Evolutionary conservation across 2,888 invertebrate species (phyloP), one percentile per base, ranked within the genome.

Genomic region (Metopia argyrocephala): DNA sequence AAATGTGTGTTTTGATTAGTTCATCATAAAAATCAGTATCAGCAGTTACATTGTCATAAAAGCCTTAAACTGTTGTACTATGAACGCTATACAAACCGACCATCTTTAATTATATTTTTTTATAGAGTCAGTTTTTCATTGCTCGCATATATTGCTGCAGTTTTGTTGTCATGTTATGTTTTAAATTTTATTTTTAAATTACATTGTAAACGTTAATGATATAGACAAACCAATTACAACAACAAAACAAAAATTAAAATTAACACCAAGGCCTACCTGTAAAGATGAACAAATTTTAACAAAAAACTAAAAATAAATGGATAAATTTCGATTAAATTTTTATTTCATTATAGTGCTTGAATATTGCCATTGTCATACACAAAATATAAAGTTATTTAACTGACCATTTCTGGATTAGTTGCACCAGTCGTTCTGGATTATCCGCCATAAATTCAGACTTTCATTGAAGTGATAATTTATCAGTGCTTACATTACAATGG

Each of bases 121-220:
- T 70, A 25, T 66, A 45, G 12, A 15, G 64, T 27, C 20, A 20
- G 15, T 3, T 38, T 48, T 50, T 65, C 45, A 59, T 59, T 65
- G 18, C n/a, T n/a, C n/a, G n/a, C 57, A 76, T 12, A 38, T 31
- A 12, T 31, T 28, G 21, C 9, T 52, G 21, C 46, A 23, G 54
- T 45, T 66, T 56, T 68, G 52, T 56, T 76, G 76, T 64, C 71
- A 71, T 76, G 78, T 78, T 57, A 21, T 48, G 68, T 38, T 38
- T 38, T 12, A n/a, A n/a, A n/a, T 28, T 56, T 56, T 48, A 48
- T 65, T 27, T 59, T 66, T 48, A 48, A 81, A 70, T 61, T 66
- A 78, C 78, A 62, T 74, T 70, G 74, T 74, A 45, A 78, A 78
- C 57, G 50, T 75, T 81, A 78, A 71, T 81, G 81, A 81, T 81